These are phyloP conservation scores for Allobates femoralis DNA, from an alignment of 2,797 vertebrate species.

Conservation along the genomic window DNA sequence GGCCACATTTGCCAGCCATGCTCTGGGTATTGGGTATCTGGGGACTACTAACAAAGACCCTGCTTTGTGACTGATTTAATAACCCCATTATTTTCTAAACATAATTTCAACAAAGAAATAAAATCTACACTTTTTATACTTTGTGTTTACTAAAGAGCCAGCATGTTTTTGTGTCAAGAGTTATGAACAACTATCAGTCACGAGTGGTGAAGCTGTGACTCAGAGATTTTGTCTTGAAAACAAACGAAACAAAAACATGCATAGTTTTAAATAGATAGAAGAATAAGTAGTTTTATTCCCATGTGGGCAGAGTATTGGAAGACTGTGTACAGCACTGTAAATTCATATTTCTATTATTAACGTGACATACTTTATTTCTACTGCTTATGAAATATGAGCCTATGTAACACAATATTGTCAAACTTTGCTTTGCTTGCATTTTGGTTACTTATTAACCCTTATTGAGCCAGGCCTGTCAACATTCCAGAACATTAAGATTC, in stretches of 20 bases:
- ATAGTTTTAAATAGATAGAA: constrained; percentile 50
- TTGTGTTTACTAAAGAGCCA: constrained; percentile 51
- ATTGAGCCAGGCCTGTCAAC: neutral
- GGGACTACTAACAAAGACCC: neutral
- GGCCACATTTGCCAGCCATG: no score
- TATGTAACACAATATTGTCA: neutral
- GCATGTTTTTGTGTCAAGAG: constrained; percentile 56
- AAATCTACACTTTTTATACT: neutral
- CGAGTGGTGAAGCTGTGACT: constrained; percentile 51
- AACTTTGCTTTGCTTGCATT: neutral
- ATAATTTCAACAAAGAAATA: neutral
- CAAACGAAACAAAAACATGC: constrained; percentile 61
- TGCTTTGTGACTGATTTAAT: neutral
- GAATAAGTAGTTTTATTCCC: constrained; percentile 30
- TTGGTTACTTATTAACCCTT: constrained; percentile 2
- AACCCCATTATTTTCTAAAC: neutral
- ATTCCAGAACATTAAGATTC: neutral
- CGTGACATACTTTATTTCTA: neutral
- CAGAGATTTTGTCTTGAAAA: constrained; percentile 59
- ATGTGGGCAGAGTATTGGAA: constrained; percentile 7
- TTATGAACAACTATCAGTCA: constrained; percentile 56
- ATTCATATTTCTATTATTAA: neutral
- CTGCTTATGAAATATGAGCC: neutral
- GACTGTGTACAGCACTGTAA: neutral
- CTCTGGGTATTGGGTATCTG: neutral